Conservation (phyloP, 2,113 vertebrate species). For the Xenopus laevis region DNA sequence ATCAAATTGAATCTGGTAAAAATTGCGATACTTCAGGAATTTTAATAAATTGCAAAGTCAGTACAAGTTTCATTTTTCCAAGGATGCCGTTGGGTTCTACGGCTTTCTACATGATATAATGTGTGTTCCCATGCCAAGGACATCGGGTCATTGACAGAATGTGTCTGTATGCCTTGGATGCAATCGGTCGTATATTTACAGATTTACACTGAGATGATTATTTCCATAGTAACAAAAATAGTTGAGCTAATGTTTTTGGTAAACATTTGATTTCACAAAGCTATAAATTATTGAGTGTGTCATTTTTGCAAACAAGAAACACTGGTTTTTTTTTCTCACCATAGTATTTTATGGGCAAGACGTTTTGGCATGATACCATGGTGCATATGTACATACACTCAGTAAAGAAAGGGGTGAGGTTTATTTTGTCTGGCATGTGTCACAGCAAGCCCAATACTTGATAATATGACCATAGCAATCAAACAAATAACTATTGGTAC, state of each 20-base stretch:
- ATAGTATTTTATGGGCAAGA: slow-evolving; percentile 28
- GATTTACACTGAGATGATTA: slow-evolving; percentile 10
- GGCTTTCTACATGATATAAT: too few relatives aligned
- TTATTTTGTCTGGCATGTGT: slow-evolving; percentile 48
- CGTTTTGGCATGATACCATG: slow-evolving; percentile 28
- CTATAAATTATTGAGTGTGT: not conserved
- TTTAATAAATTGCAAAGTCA: too few relatives aligned
- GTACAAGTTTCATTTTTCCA: too few relatives aligned
- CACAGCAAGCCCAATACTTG: not conserved
- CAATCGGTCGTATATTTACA: slow-evolving; percentile 11
- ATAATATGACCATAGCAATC: too few relatives aligned
- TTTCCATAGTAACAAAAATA: slow-evolving; percentile 9
- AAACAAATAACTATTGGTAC: too few relatives aligned
- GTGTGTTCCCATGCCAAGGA: too few relatives aligned
- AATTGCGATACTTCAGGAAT: not conserved
- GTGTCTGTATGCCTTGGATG: not conserved
- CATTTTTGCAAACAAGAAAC: slow-evolving; percentile 35
- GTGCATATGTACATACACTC: not conserved
- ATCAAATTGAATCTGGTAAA: not conserved
- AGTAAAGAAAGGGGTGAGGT: slow-evolving; percentile 39
- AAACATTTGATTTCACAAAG: not conserved
- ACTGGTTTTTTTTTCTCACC: slow-evolving; percentile 37
- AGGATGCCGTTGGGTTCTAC: too few relatives aligned
- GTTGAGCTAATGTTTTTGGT: too few relatives aligned
- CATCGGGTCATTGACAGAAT: not conserved